Percentiles rank a stretch among this genome's conserved stretches.
Evolutionary conservation across 2,113 vertebrate genomes (phyloP).

Genomic region (Pyrgilauda ruficollis): DNA sequence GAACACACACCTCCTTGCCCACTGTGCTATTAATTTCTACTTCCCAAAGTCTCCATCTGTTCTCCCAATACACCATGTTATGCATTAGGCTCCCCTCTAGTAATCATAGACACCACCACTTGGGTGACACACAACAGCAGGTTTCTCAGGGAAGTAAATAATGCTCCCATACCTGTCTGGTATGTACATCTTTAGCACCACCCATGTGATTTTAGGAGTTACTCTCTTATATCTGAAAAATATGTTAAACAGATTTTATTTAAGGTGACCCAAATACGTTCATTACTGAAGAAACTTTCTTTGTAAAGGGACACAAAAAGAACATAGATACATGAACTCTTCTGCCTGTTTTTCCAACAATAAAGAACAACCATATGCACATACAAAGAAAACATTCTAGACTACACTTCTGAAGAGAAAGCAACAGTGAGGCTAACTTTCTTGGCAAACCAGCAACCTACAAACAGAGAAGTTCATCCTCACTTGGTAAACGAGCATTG

Average conservation of each 20-base stretch:
- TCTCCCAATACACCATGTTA: neutral
- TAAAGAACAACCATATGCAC: neutral
- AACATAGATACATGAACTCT: fast-evolving
- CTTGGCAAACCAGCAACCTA: neutral
- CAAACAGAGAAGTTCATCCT: neutral
- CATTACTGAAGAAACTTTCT: neutral
- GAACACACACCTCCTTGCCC: neutral
- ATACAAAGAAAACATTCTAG: neutral
- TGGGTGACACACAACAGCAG: neutral
- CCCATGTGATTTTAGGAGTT: neutral
- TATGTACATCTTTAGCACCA: neutral
- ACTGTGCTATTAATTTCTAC: neutral
- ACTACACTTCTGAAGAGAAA: neutral
- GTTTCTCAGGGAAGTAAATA: neutral
- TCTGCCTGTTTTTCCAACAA: neutral
- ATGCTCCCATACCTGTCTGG: neutral
- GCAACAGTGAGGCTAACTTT: neutral
- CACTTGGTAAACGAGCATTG: neutral
- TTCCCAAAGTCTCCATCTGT: neutral
- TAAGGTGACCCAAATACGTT: neutral
- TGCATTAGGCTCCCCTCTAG: neutral
- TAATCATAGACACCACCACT: neutral
- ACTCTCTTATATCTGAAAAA: neutral
- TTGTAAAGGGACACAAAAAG: neutral
- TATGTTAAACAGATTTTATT: neutral